These are phyloP conservation scores for Arenaria interpres DNA, from an alignment of 2,113 vertebrate species.

Conservation along the genomic window DNA sequence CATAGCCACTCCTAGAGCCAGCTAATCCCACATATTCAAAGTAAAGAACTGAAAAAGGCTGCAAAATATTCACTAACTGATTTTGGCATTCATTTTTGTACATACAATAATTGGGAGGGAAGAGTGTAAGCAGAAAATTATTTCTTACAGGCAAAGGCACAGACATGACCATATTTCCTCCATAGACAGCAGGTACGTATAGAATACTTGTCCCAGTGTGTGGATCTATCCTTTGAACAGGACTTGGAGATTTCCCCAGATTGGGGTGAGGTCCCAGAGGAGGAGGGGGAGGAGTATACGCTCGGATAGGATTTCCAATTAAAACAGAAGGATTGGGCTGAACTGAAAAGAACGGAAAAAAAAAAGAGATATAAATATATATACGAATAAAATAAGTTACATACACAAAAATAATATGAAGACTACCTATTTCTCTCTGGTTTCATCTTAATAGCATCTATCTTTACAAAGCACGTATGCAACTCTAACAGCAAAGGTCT, in stretches of 20 bases:
- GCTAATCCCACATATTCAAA: background rate
- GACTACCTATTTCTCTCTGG: background rate
- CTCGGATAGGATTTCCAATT: conserved; percentile 96
- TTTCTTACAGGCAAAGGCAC: conserved; percentile 95
- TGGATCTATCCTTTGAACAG: conserved; percentile 97
- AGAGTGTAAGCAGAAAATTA: background rate
- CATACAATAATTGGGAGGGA: background rate
- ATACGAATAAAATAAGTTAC: background rate
- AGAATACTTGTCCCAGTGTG: conserved; percentile 97
- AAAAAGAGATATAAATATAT: background rate
- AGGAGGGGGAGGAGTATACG: conserved; percentile 89
- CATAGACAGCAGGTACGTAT: conserved; percentile 97
- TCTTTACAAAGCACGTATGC: background rate
- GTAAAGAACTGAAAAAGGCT: background rate
- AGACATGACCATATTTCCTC: conserved; percentile 99
- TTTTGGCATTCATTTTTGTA: background rate
- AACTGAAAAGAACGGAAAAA: conserved; percentile 76
- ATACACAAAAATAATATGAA: background rate
- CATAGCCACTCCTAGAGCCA: background rate
- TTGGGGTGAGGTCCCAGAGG: conserved; percentile 85
- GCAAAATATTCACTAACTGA: background rate
- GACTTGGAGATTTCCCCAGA: conserved; percentile 96
- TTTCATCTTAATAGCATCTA: background rate
- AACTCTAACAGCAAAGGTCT: background rate
- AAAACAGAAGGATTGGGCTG: conserved; percentile 93